These are phyloP conservation scores for Hemistola chrysoprasaria DNA, from an alignment of 2,888 invertebrate species.

Conservation along the genomic window DNA sequence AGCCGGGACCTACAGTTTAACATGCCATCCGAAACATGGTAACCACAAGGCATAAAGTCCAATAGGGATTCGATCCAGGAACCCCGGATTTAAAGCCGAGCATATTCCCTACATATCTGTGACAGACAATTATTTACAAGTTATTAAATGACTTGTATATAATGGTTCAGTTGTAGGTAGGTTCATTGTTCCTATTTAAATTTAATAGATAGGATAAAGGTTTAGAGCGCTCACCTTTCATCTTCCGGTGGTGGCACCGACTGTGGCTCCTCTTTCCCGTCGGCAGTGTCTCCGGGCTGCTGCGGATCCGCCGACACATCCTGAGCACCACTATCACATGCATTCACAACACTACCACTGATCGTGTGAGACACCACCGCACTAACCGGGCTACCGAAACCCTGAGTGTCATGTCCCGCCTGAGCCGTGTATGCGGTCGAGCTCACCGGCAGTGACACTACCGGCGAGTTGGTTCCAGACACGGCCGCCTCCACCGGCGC, in stretches of 20 bases:
- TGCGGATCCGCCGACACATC: constrained; percentile 63
- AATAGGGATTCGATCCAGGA: too few species aligned
- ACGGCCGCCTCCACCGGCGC: constrained; percentile 71
- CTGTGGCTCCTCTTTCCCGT: constrained; percentile 72
- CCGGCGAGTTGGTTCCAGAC: constrained; percentile 78
- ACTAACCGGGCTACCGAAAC: constrained; percentile 79
- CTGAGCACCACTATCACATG: constrained; percentile 72
- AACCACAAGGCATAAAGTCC: too few species aligned
- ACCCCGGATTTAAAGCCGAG: too few species aligned
- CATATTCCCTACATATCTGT: too few species aligned
- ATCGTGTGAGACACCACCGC: constrained; percentile 74
- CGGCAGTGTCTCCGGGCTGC: constrained; percentile 63
- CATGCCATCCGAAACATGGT: too few species aligned
- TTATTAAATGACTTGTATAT: too few species aligned
- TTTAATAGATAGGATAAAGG: too few species aligned
- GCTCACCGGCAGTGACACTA: constrained; percentile 74
- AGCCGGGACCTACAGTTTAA: too few species aligned
- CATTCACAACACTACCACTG: constrained; percentile 72
- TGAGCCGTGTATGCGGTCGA: constrained; percentile 63
- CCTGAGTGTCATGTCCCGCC: constrained; percentile 70
- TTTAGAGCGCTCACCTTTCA: constrained; percentile 67
- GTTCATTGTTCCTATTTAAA: too few species aligned
- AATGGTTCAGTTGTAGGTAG: too few species aligned
- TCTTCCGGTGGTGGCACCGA: constrained; percentile 64
- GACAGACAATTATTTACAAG: too few species aligned